A percentile compares a stretch with the other conserved stretches of the same genome.
These are phyloP conservation scores for Calonectris borealis DNA, from an alignment of 2,113 vertebrate species.

Conservation along the genomic window DNA sequence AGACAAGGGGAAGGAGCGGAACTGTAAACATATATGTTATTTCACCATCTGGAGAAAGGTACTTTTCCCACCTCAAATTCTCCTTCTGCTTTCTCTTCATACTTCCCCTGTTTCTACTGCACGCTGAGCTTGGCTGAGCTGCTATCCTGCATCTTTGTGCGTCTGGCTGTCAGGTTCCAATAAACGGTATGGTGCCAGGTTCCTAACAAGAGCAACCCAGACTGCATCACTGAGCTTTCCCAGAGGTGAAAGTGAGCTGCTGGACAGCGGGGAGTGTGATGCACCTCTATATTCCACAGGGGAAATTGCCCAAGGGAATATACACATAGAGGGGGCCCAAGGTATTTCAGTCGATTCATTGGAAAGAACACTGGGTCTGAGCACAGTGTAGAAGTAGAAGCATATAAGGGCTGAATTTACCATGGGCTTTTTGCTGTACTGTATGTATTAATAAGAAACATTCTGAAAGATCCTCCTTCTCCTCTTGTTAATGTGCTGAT, in stretches of 20 bases:
- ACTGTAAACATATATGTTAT: not conserved
- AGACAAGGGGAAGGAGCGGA: not conserved
- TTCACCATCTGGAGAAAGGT: not conserved
- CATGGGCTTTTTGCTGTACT: not conserved
- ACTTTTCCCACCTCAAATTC: not conserved
- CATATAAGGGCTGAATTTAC: not conserved
- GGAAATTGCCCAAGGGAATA: not conserved
- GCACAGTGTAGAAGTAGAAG: not conserved
- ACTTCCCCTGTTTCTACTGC: not conserved
- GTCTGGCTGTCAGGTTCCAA: not conserved
- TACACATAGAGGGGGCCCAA: too few relatives aligned
- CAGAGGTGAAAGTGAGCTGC: not conserved
- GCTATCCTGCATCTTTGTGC: not conserved
- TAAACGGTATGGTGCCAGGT: not conserved
- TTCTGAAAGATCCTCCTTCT: not conserved
- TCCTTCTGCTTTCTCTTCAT: not conserved
- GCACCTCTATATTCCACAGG: not conserved
- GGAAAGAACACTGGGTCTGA: not conserved
- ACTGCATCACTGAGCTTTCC: not conserved
- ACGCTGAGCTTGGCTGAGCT: not conserved
- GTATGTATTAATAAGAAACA: not conserved
- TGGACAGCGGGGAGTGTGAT: too few relatives aligned
- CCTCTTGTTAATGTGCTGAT: not conserved
- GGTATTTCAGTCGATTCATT: not conserved
- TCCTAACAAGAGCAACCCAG: not conserved